phyloP scores from a whole-genome alignment of 2,113 vertebrate species.

The Panurus biarmicus region DNA sequence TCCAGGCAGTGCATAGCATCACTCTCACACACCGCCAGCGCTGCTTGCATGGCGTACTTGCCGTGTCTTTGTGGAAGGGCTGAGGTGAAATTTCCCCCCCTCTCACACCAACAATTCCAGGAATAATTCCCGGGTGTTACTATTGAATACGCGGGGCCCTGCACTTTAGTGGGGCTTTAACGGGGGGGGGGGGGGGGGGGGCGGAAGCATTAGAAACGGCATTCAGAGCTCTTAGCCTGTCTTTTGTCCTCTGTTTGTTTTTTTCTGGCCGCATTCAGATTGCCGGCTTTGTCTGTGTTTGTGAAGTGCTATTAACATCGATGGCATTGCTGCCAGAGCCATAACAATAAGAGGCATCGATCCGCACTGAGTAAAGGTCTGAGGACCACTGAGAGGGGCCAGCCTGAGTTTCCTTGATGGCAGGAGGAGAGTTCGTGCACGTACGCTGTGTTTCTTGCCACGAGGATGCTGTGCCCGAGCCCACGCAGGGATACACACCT shows the following conservation, averaged over 20 bases:
- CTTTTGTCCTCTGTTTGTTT: slow-evolving; percentile 1
- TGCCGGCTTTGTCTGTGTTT: neutral
- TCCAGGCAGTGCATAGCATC: slow-evolving; percentile 41
- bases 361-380: neutral
- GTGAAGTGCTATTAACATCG: slow-evolving; percentile 35
- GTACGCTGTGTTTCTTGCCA: fast-evolving
- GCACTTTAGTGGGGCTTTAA: neutral
- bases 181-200: too few species aligned
- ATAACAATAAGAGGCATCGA: neutral
- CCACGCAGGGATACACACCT: neutral
- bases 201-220: neutral
- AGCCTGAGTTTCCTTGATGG: neutral
- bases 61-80: neutral
- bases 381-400: neutral
- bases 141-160: neutral
- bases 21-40: neutral
- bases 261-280: neutral
- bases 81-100: neutral
- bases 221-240: neutral
- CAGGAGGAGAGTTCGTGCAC: neutral
- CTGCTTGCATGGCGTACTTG: neutral
- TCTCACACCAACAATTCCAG: neutral
- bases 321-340: neutral
- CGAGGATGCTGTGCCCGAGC: neutral
- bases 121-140: neutral